Evolutionary conservation across 2,888 invertebrate genomes (phyloP).

Genomic region (Nesidiocoris tenuis): DNA sequence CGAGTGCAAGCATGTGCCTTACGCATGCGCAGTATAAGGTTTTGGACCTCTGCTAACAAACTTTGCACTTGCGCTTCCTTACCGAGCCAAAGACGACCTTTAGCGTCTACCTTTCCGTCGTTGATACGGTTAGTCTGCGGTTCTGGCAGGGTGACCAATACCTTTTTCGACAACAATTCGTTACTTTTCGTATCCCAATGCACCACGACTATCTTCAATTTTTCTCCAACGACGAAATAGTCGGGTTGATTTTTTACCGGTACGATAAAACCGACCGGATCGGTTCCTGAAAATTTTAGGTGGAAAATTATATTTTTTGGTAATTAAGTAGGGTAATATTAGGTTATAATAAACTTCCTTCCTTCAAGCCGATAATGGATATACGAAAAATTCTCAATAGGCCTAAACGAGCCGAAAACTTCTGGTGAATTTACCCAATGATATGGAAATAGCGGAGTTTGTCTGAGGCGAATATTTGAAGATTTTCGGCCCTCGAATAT

Average conservation of each 20-base stretch:
- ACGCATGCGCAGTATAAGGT: no score
- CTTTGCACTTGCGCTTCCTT: no score
- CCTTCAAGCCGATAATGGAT: no score
- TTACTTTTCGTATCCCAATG: conserved; percentile 65
- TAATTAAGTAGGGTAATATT: no score
- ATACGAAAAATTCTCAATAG: no score
- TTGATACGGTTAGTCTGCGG: conserved; percentile 64
- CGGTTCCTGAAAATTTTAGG: conserved; percentile 38
- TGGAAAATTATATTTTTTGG: no score
- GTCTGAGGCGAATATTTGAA: conserved; percentile 26
- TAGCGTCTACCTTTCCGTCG: conserved; percentile 75
- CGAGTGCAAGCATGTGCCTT: no score
- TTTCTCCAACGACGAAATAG: conserved; percentile 66
- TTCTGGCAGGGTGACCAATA: conserved; percentile 62
- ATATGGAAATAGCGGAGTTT: conserved; percentile 5
- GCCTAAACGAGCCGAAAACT: no score
- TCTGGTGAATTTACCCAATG: conserved; percentile 22
- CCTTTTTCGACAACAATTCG: conserved; percentile 57
- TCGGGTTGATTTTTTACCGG: conserved; percentile 53
- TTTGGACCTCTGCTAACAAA: no score
- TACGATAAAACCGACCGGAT: conserved; percentile 47
- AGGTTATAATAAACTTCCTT: no score
- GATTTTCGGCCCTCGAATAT: conserved; percentile 18
- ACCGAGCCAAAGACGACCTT: conserved; percentile 73
- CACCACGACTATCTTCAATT: conserved; percentile 62